phyloP scores from a whole-genome alignment of 1,140 invertebrate species.

The Drosophila kepulauana region DNA sequence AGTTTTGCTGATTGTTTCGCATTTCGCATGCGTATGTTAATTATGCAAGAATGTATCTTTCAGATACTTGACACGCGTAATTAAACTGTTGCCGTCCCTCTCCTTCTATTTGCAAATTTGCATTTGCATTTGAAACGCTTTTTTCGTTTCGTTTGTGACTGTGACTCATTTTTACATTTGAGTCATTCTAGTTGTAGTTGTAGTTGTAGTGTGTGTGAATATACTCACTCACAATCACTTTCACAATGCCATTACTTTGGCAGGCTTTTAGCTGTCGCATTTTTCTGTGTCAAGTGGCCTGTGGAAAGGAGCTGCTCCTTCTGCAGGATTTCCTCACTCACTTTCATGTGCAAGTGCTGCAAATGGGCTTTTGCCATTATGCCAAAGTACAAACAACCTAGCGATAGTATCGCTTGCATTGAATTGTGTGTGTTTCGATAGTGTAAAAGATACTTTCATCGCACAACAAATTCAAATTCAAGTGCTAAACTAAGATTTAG shows the following conservation, averaged over 20 bases:
- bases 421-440: neutral
- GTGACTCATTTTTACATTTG: constrained; percentile 21
- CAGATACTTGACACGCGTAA: constrained; percentile 56
- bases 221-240: constrained; percentile 15
- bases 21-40: constrained; percentile 51
- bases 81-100: constrained; percentile 38
- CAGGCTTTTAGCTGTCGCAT: constrained; percentile 37
- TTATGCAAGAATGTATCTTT: constrained; percentile 44
- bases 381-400: neutral
- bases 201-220: neutral
- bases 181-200: constrained; percentile 2
- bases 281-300: constrained; percentile 48
- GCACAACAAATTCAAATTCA: constrained; percentile 3
- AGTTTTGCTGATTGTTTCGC: constrained; percentile 44
- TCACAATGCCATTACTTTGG: constrained; percentile 14
- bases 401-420: neutral
- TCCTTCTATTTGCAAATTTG: constrained; percentile 14
- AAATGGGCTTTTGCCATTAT: constrained; percentile 46
- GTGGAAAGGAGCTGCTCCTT: neutral
- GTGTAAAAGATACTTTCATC: neutral
- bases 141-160: neutral
- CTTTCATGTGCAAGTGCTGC: constrained; percentile 42
- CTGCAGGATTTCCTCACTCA: constrained; percentile 42
- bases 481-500: neutral
- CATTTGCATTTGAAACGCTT: constrained; percentile 4